Evolutionary conservation across 2,113 vertebrate species (phyloP).

Genomic region (Embiotoca jacksoni): DNA sequence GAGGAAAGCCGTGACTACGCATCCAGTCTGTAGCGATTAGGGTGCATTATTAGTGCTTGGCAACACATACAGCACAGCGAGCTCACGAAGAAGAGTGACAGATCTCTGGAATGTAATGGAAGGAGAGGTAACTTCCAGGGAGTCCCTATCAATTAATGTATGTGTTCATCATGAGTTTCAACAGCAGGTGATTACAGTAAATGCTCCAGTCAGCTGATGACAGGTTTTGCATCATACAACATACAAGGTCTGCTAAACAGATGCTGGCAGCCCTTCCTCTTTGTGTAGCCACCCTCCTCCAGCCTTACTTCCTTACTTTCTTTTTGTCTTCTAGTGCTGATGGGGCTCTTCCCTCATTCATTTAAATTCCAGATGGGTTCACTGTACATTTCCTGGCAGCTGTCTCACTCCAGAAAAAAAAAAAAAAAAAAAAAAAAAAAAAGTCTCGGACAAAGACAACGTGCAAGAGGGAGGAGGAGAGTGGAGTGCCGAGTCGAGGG

Average conservation of each 20-base stretch:
- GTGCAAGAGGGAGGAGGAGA: constrained; percentile 65
- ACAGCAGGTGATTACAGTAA: constrained; percentile 26
- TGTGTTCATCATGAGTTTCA: constrained; percentile 20
- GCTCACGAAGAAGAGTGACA: background rate
- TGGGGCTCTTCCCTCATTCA: constrained; percentile 77
- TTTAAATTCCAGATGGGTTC: constrained; percentile 83
- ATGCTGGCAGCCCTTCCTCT: constrained; percentile 19
- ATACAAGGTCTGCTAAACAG: constrained; percentile 20
- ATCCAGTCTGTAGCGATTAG: constrained; percentile 8
- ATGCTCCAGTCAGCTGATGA: constrained; percentile 32
- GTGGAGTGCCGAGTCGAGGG: constrained; percentile 48
- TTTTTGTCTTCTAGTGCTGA: constrained; percentile 57
- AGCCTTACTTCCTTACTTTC: constrained; percentile 48
- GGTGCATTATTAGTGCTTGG: constrained; percentile 16
- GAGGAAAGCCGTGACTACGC: constrained; percentile 39
- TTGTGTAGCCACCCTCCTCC: constrained; percentile 12
- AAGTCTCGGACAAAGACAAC: constrained; percentile 68
- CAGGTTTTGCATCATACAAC: constrained; percentile 29
- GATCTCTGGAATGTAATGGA: background rate
- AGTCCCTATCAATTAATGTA: constrained; percentile 2
- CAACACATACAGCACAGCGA: constrained; percentile 2
- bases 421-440: background rate
- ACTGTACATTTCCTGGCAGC: constrained; percentile 85
- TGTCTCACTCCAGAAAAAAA: constrained; percentile 58
- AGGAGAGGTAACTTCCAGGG: background rate